Conservation (phyloP, 2,797 vertebrate genomes). For the Liparis tanakae region DNA sequence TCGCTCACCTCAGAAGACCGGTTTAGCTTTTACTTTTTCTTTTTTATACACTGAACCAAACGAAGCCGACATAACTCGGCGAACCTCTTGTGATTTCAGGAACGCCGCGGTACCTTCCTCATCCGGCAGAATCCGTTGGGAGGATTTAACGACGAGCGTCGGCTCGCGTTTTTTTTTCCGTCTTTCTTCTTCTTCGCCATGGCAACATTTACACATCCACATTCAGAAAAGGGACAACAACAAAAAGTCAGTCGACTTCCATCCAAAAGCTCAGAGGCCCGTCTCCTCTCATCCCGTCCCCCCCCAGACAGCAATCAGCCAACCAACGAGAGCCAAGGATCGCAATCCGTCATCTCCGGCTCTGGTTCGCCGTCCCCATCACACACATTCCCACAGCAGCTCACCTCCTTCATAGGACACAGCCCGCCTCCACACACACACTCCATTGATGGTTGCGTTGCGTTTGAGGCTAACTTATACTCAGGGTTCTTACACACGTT, state of each 20-base stretch:
- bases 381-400: constrained; percentile 65
- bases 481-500: too few species aligned
- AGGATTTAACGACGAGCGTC: constrained; percentile 27
- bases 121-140: background rate
- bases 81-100: background rate
- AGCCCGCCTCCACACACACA: constrained; percentile 5
- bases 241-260: constrained; percentile 38
- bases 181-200: constrained; percentile 7
- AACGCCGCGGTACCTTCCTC: too few species aligned
- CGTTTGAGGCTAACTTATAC: constrained; percentile 71
- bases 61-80: background rate
- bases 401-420: constrained; percentile 62
- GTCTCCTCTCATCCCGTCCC: constrained; percentile 60
- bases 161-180: constrained; percentile 27
- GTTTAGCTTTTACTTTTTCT: background rate
- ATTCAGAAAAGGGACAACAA: constrained; percentile 45
- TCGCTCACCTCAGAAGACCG: background rate
- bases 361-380: constrained; percentile 63
- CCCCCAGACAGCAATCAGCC: constrained; percentile 77
- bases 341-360: constrained; percentile 64
- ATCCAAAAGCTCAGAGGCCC: constrained; percentile 35
- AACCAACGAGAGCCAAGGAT: constrained; percentile 62
- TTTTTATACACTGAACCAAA: background rate
- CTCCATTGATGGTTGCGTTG: constrained; percentile 36
- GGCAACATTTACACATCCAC: constrained; percentile 33